Conservation (phyloP, 2,888 invertebrate species). For the Caenorhabditis sinica region DNA sequence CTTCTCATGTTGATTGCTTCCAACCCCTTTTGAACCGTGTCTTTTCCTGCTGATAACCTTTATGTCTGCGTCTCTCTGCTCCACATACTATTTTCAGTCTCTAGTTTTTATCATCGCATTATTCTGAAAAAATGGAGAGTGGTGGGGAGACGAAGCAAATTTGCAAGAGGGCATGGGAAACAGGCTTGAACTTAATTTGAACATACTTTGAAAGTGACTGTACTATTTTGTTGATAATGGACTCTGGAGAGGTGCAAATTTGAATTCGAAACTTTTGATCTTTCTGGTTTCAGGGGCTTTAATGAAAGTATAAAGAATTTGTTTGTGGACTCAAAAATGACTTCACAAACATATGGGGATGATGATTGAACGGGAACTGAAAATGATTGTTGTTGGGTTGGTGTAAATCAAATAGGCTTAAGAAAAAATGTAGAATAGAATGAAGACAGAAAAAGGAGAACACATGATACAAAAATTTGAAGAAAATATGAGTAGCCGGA, state of each 20-base stretch:
- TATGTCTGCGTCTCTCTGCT: constrained; percentile 26
- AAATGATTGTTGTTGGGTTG: constrained; percentile 2
- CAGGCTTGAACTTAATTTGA: constrained; percentile 29
- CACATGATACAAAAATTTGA: neutral
- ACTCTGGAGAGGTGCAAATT: neutral
- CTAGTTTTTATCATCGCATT: constrained; percentile 34
- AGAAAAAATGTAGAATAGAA: neutral
- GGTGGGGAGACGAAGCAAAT: constrained; percentile 7
- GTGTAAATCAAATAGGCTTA: constrained; percentile 5
- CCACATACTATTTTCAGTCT: neutral
- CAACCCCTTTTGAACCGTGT: constrained; percentile 56
- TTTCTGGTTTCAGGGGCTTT: neutral
- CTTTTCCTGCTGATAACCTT: constrained; percentile 36
- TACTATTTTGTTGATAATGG: neutral
- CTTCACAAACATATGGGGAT: neutral
- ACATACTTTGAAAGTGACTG: constrained; percentile 43
- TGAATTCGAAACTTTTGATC: neutral
- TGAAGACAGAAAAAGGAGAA: neutral
- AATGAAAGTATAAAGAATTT: neutral
- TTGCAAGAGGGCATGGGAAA: constrained; percentile 21
- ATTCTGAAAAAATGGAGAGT: constrained; percentile 10
- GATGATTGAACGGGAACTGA: constrained; percentile 7
- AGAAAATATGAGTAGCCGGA: neutral
- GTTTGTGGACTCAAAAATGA: neutral
- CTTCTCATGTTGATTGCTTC: constrained; percentile 50